Evolutionary conservation across 1,140 invertebrate species (phyloP), one percentile per base, ranked within the genome.

Genomic region (Leptopilina boulardi): DNA sequence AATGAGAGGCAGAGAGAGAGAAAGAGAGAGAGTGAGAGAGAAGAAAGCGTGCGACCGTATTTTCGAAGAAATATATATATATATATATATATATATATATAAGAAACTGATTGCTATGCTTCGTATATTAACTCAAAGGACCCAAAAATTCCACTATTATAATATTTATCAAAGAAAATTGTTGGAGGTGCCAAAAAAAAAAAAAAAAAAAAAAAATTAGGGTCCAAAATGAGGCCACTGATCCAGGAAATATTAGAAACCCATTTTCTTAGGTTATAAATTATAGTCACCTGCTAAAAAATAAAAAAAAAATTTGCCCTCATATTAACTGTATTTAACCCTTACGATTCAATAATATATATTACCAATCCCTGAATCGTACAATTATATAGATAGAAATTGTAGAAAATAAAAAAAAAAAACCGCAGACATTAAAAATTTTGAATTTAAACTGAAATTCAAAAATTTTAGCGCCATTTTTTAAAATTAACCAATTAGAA

Each of bases 21-120:
- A 42, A 13, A 42, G 10, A 42, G 41, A 42, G 47, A 18, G 47
- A 15, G 23, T 15, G 56, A 66, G 15, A 56, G 18, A 66, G 21
- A 66, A 21, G 54, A 59, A 23, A 59, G 19, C 54, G 19, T 59
- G 54, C 54, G 56, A 66, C 23, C 56, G 56, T 23, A 66, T 15
- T 66, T 66, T 66, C 56, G 56, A 66, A 66, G 56, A 66, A 66
- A 66, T n/a, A n/a, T n/a, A n/a, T n/a, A n/a, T n/a, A n/a, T n/a
- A n/a, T n/a, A n/a, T n/a, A n/a, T n/a, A n/a, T n/a, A n/a, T n/a
- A n/a, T n/a, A n/a, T n/a, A n/a, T n/a, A n/a, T n/a, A n/a, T 66
- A 23, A 66, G 56, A 66, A 66, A 66, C 23, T 66, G 56, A 66
- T 66, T 66, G 47, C 47, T 54, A 19, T 18, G 47, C 44, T 18